Base-by-base conservation (phyloP, 2,797 vertebrate genomes). In the Pogonophryne albipinna region DNA sequence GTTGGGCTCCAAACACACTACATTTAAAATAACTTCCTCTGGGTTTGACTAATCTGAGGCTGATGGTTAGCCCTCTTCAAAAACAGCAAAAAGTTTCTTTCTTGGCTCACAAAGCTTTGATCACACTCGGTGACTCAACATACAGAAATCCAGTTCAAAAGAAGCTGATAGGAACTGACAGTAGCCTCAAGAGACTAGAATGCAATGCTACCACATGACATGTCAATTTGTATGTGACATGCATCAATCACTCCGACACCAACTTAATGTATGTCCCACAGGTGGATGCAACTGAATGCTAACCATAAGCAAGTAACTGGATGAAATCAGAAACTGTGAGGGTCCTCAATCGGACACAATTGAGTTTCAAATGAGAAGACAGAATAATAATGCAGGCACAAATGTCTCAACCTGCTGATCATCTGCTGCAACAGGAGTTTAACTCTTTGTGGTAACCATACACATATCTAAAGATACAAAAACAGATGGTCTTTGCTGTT, bases 151-250 rank as follows among this genome's bases (percentile, higher is more conserved):
- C 13, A 34, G 9, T 20, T 9, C 16, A 42, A 31, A 45, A 55
- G 53, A 47, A 63, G 38, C 69, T n/a, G 55, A 84, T 45, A 1
- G 16, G 50, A 64, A 42, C 46, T 64, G 83, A 87, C 74, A 71
- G 81, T 13, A 45, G 72, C 70, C 72, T 64, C 8, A 38, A 79
- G 78, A 79, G 71, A 61, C 60, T 59, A 64, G 59, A 27, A 72
- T 23, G 31, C 63, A 59, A 14, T 10, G 46, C 69, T n/a, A 31
- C 31, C 50, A 44, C 72, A 23, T 60, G 76, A 23, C 38, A 9
- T 38, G 61, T 27, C 27, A 4, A 38, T 62, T 52, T 83, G 59
- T 51, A 65, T 71, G 46, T 58, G 72, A 82, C 71, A 59, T 27
- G 46, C 46, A 23, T 82, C 76, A 83, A 58, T 83, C 75, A 66